phyloP scores from a whole-genome alignment of 2,888 invertebrate genomes.

The Petrolisthes cinctipes region DNA sequence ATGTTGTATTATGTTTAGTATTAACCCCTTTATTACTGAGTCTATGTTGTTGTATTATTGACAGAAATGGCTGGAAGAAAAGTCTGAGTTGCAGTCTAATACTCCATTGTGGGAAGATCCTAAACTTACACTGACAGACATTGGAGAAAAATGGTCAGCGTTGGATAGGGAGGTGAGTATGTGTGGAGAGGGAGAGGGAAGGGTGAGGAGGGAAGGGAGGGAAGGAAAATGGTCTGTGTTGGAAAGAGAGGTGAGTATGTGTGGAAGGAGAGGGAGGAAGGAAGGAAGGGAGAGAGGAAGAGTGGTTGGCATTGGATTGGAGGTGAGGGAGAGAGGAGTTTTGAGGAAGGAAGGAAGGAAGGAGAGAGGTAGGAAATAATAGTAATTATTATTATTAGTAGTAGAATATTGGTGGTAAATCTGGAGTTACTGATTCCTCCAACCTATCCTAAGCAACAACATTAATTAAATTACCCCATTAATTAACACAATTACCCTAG shows the following conservation, averaged over 20 bases:
- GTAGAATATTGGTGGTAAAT: background rate
- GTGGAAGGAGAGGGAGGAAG: background rate
- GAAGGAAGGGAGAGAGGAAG: background rate
- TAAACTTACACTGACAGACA: slow-evolving; percentile 83
- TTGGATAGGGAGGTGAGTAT: slow-evolving; percentile 86
- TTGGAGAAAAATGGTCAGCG: slow-evolving; percentile 87
- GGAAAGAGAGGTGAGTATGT: slow-evolving; percentile 82
- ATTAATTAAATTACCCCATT: background rate
- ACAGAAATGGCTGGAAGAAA: slow-evolving; percentile 74
- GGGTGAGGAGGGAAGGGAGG: background rate
- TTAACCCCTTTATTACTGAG: no score
- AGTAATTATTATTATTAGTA: background rate
- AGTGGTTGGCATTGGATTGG: slow-evolving; percentile 85
- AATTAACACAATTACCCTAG: no score
- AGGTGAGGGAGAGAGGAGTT: background rate
- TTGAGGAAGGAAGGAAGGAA: no score
- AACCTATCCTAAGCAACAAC: no score
- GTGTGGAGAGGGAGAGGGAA: slow-evolving; percentile 19
- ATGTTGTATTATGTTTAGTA: no score
- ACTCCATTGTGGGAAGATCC: slow-evolving; percentile 78
- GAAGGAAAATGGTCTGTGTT: slow-evolving; percentile 81
- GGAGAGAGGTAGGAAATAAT: background rate
- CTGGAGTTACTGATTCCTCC: background rate
- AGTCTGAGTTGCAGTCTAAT: slow-evolving; percentile 71
- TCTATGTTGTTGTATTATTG: slow-evolving; percentile 22